These are phyloP conservation scores for Palythoa grandis DNA, from an alignment of 92 coral and sea anemone genomes.

Conservation along the genomic window DNA sequence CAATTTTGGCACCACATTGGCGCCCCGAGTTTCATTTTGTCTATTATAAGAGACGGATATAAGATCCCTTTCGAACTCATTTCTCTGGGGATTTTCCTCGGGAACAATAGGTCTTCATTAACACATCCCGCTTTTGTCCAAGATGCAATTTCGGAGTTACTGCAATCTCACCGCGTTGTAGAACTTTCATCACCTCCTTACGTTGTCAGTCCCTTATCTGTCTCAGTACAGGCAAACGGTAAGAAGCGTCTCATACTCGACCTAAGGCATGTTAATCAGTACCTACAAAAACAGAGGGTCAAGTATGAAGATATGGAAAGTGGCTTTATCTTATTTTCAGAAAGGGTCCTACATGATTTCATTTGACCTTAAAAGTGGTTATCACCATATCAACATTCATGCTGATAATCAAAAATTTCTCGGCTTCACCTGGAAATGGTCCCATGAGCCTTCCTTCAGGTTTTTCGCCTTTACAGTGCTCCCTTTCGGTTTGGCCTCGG, in stretches of 20 bases:
- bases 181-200: no score
- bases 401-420: neutral
- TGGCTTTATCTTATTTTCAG: no score
- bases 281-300: no score
- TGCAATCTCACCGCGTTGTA: neutral
- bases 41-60: constrained; percentile 42
- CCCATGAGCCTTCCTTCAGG: neutral
- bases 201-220: no score
- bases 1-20: no score
- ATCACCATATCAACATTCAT: neutral
- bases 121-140: constrained; percentile 26
- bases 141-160: constrained; percentile 21
- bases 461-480: neutral
- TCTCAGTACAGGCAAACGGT: no score
- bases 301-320: no score
- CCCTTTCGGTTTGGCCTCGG: neutral
- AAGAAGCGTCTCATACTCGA: neutral
- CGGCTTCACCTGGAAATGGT: neutral
- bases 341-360: no score
- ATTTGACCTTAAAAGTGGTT: no score
- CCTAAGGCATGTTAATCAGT: neutral
- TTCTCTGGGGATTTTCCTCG: constrained; percentile 39
- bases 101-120: constrained; percentile 43
- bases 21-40: constrained; percentile 30
- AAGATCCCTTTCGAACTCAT: constrained; percentile 38